phyloP scores from a whole-genome alignment of 2,888 invertebrate species.

The Aporophyla nigra region DNA sequence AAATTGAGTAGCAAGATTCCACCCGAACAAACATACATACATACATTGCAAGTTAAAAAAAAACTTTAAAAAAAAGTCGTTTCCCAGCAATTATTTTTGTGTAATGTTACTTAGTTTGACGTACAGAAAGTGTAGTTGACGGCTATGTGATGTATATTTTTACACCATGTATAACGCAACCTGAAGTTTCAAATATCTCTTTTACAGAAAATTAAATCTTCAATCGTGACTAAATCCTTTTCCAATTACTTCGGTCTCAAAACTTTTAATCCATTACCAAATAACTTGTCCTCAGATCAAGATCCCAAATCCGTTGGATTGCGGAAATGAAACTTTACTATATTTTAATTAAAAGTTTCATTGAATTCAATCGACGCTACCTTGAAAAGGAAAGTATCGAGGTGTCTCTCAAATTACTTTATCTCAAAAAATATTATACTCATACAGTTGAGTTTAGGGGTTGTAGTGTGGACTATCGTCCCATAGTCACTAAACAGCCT shows the following conservation, averaged over 20 bases:
- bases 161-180: background rate
- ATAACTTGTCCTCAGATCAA: slow-evolving; percentile 42
- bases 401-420: background rate
- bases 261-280: slow-evolving; percentile 43
- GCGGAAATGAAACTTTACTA: slow-evolving; percentile 14
- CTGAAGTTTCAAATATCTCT: slow-evolving; percentile 21
- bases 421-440: background rate
- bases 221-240: slow-evolving; percentile 43
- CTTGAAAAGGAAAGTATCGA: background rate
- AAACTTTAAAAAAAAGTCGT: no score
- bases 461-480: background rate
- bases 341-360: slow-evolving; percentile 28
- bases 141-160: no score
- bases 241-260: slow-evolving; percentile 37
- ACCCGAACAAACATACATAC: no score
- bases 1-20: no score
- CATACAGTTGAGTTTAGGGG: background rate
- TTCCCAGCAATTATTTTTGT: no score
- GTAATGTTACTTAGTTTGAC: no score
- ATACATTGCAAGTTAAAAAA: no score
- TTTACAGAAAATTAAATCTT: slow-evolving; percentile 32
- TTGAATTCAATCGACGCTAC: background rate
- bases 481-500: no score
- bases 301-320: slow-evolving; percentile 22
- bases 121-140: no score